Conservation (phyloP, 2,797 vertebrate genomes). For the Pangasius mekongensis region DNA sequence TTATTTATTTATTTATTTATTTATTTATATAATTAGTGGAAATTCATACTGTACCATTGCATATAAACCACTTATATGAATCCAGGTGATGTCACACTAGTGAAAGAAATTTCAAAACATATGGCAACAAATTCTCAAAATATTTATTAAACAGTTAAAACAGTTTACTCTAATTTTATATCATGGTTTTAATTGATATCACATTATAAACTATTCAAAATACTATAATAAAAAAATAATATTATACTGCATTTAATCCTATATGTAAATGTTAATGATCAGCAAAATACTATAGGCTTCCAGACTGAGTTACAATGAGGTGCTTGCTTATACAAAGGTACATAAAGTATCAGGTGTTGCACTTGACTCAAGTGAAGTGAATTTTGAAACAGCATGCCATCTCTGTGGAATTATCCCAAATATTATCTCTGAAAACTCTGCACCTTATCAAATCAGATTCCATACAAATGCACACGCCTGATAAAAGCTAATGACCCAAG, state of each 20-base stretch:
- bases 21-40: background rate
- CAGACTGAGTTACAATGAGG: background rate
- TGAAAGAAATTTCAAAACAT: background rate
- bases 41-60: background rate
- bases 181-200: background rate
- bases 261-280: background rate
- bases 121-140: background rate
- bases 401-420: constrained; percentile 21
- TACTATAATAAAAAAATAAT: background rate
- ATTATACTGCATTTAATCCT: background rate
- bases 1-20: too few relatives aligned
- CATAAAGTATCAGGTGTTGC: background rate
- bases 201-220: background rate
- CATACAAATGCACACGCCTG: constrained; percentile 32
- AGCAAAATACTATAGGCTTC: background rate
- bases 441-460: constrained; percentile 50
- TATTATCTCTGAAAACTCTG: constrained; percentile 27
- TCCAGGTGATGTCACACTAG: background rate
- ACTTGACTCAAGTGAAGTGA: constrained; percentile 7
- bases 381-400: constrained; percentile 3
- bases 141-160: background rate
- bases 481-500: constrained; percentile 48
- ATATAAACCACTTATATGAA: background rate
- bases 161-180: background rate
- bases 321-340: background rate